Evolutionary conservation across 1,140 invertebrate species (phyloP), one percentile per base, ranked within the genome.

Genomic region (Drosophila subobscura): DNA sequence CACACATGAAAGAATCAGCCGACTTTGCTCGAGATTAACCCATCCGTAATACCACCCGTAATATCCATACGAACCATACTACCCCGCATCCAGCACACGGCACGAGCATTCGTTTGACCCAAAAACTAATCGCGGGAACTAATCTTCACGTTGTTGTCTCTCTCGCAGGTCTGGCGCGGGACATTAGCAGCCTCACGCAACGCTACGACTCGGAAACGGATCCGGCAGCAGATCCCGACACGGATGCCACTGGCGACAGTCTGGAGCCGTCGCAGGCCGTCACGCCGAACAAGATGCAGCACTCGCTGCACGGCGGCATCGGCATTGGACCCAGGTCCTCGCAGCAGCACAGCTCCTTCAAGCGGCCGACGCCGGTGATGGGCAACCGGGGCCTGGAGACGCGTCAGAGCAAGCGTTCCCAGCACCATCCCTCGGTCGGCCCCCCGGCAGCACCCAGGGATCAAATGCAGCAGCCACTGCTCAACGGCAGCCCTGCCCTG

Each of bases 191-290:
- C 56, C 73, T 91, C 52, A 89, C 81, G 45, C 86, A 90, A 41
- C 83, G 90, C 8, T 90, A 83, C 55, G 94, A 94, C 73, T 94
- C 93, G 53, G 94, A 94, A 72, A 93, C 93, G 64, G 94, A 95
- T 67, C 90, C 93, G 5, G 92, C 93, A 44, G 93, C 94, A 68
- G 95, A 94, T 57, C 94, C 94, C 1, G 94, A 95, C 66, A 95
- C 94, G 0, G 94, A 95, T 80, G 89, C 89, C 29, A 91, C 91
- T 5, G 90, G 90, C 7, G 90, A 92, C 14, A 91, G 86, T 52
- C 47, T 91, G 49, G 86, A 91, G 51, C 81, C 79, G 16, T 73
- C 79, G n/a, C 50, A 80, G 10, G 71, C 66, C 2, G 52, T 46
- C 0, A 59, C 68, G 12, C 66, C 81, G n/a, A 79, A 60, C 10